These are phyloP conservation scores for Drosophila sproati DNA, from an alignment of 1,140 invertebrate genomes.

Conservation along the genomic window DNA sequence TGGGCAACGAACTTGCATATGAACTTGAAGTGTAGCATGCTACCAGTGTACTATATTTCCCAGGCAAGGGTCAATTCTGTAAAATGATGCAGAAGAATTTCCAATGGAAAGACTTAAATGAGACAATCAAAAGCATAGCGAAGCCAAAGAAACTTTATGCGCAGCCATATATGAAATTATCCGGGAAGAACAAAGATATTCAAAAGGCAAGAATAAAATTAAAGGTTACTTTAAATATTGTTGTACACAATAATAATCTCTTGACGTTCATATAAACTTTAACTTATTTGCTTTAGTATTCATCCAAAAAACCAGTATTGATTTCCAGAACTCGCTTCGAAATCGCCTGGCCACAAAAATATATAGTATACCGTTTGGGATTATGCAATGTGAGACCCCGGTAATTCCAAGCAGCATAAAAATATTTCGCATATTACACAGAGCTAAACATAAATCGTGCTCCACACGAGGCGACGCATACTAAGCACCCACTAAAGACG, in stretches of 20 bases:
- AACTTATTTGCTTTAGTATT: no score
- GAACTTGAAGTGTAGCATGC: slow-evolving; percentile 21
- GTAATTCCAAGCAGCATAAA: slow-evolving; percentile 57
- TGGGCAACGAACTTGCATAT: slow-evolving; percentile 52
- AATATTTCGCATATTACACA: slow-evolving; percentile 72
- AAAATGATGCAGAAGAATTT: not conserved
- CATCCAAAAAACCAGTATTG: no score
- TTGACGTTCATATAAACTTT: no score
- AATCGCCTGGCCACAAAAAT: not conserved
- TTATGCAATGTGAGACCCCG: slow-evolving; percentile 31
- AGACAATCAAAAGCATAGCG: no score
- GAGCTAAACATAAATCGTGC: slow-evolving; percentile 56
- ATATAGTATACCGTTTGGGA: not conserved
- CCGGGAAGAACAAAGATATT: no score
- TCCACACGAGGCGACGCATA: slow-evolving; percentile 45
- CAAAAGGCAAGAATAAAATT: no score
- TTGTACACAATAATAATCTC: no score
- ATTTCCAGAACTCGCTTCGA: not conserved
- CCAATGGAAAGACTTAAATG: not conserved
- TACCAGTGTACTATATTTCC: not conserved
- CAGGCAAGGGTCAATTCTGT: not conserved
- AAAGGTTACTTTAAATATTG: no score
- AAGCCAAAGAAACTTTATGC: no score
- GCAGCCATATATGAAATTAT: not conserved
- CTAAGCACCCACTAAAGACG: slow-evolving; percentile 47